phyloP scores from a whole-genome alignment of 1,140 invertebrate species.

The Pachyrhynchus sulphureomaculatus region DNA sequence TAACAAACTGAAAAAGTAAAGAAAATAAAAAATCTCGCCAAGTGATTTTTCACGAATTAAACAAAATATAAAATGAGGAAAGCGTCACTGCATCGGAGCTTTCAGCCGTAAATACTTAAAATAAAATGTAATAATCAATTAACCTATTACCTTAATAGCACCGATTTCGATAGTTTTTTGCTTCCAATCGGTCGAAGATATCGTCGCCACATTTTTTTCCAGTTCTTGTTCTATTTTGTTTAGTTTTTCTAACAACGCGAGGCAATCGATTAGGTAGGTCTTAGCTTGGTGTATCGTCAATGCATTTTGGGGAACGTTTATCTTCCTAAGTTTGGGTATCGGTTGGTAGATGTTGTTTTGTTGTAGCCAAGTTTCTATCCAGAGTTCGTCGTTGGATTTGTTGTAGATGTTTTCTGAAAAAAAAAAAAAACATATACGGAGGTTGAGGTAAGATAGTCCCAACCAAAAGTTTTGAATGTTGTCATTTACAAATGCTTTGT shows the following conservation, averaged over 20 bases:
- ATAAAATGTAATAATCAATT: too few relatives aligned
- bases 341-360: constrained; percentile 36
- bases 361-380: constrained; percentile 36
- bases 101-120: too few relatives aligned
- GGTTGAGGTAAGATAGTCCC: too few relatives aligned
- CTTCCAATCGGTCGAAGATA: constrained; percentile 58
- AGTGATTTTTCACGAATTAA: too few relatives aligned
- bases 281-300: constrained; percentile 40
- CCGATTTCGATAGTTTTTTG: constrained; percentile 53
- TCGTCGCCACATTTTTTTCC: constrained; percentile 49
- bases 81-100: too few relatives aligned
- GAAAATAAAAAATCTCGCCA: too few relatives aligned
- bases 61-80: too few relatives aligned
- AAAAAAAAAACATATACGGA: too few relatives aligned
- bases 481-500: too few relatives aligned
- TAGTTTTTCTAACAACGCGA: constrained; percentile 50
- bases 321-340: constrained; percentile 31
- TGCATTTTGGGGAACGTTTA: constrained; percentile 26
- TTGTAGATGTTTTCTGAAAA: constrained; percentile 27
- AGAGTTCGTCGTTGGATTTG: constrained; percentile 36
- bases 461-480: too few relatives aligned
- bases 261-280: constrained; percentile 39
- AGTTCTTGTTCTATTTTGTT: constrained; percentile 52
- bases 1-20: too few relatives aligned
- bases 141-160: too few relatives aligned